Base-by-base conservation (phyloP, 2,888 invertebrate species). In the Amphimallon solstitiale region DNA sequence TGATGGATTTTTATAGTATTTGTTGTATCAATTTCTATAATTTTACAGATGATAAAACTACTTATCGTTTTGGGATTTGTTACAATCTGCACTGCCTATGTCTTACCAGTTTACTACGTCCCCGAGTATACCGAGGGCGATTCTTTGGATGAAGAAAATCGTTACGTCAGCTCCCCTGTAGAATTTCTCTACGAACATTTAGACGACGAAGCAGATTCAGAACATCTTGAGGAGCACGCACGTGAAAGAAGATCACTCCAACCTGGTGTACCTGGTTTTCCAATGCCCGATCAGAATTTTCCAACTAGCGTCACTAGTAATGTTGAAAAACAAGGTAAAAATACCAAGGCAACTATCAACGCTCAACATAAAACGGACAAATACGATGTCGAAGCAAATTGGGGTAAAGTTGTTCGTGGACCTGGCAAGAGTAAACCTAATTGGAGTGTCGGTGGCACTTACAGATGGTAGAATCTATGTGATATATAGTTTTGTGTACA, bases 371-470 rank as follows among this genome's bases (percentile, higher is more conserved):
- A 48, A n/a, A 49, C 56, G 6, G 60, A 64, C n/a, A 37, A 35
- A 23, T 48, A 34, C 56, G 34, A 60, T 38, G 60, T 65, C 51
- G 51, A 48, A 17, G 65, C 51, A n/a, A 34, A n/a, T 14, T 65
- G 65, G 65, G 38, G 23, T 4, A 65, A 65, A 61, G 65, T 65
- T 17, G 19, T 65, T 38, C 35, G 51, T 10, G 65, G 65, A 17
- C 65, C 65, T 10, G 60, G 60, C 15, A 65, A 51, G 23, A 51
- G 60, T 40, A 65, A 65, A 48, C 65, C 65, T 1, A 52, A 51
- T 14, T 65, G 49, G 51, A 65, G 45, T 29, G 43, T 65, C 10
- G 37, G 35, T 3, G 65, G 49, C 1, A 34, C 23, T 4, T 15
- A 51, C 23, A 60, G 48, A 34, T 65, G 60, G 60, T 65, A 65